These are phyloP conservation scores for Myotis vivesi DNA, from an alignment of 2,797 vertebrate species.

Conservation along the genomic window DNA sequence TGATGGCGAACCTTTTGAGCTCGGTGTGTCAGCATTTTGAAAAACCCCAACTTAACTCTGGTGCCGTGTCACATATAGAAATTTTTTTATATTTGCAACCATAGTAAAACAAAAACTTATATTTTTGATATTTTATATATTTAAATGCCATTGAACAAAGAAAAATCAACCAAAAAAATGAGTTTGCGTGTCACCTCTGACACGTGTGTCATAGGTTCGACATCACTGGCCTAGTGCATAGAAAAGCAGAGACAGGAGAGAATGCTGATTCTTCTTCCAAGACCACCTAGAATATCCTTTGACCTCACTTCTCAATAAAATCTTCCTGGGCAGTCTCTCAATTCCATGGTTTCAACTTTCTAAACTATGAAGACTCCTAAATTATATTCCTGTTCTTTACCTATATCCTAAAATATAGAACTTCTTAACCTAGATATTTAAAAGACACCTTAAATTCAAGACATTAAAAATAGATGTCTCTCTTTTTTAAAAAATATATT, in stretches of 20 bases:
- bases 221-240: not conserved
- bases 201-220: no score
- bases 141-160: no score
- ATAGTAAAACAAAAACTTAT: no score
- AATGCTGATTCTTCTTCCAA: conserved; percentile 1
- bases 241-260: not conserved
- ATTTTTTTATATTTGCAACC: no score
- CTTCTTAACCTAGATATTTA: not conserved
- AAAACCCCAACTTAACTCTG: no score
- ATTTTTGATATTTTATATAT: no score
- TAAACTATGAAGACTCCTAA: conserved; percentile 16
- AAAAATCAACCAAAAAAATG: no score
- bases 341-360: not conserved
- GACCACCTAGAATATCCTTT: not conserved
- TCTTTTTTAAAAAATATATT: no score
- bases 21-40: no score
- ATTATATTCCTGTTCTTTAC: not conserved
- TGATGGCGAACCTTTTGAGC: no score
- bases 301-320: not conserved
- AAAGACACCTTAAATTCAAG: conserved; percentile 24
- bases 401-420: not conserved
- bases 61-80: no score
- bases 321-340: not conserved
- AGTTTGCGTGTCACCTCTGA: no score
- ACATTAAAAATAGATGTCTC: not conserved